Base-by-base conservation (phyloP, 1,140 invertebrate genomes). In the Cotesia glomerata region DNA sequence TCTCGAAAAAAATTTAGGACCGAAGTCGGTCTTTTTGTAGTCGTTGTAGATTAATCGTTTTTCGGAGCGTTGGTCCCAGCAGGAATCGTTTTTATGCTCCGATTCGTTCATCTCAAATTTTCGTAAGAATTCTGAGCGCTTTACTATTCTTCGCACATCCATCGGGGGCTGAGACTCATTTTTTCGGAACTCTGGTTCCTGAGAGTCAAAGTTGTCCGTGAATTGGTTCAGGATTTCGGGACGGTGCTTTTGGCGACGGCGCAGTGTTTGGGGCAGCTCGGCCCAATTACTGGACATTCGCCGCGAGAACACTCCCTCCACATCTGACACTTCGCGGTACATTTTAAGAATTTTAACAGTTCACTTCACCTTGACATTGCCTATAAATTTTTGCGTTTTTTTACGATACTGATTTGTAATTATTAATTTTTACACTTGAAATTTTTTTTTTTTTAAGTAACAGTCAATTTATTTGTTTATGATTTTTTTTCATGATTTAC, bases 151-250 rank as follows among this genome's bases (percentile, higher is more conserved):
- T 54, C 70, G 64, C 66, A 35, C 5, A 18, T 69, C 67, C n/a
- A 58, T 52, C 0, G 63, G 58, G 63, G 63, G 34, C 11, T 68
- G 70, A 5, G 67, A 77, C 0, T 84, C 81, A 5, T 63, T 26
- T 11, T 77, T 76, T 0, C 79, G 71, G 8, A 82, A 82, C 45
- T 86, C 85, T 32, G 73, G 79, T 32, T 86, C 86, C 0, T 80
- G 81, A 0, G 79, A 81, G 26, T 85, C 84, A 2, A 83, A 83
- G 14, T 80, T 79, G 16, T 87, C 85, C 7, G 83, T 84, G 69
- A 87, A 87, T 54, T 87, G 85, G 45, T 80, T 84, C 5, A 87
- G 76, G 14, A 87, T 85, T 45, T 87, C 86, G 0, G 86, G 85
- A 7, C 84, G 82, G 45, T 87, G 82, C 36, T 84, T 86, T 35